phyloP scores from a whole-genome alignment of 1,140 invertebrate species.

The Carposina sasakii region DNA sequence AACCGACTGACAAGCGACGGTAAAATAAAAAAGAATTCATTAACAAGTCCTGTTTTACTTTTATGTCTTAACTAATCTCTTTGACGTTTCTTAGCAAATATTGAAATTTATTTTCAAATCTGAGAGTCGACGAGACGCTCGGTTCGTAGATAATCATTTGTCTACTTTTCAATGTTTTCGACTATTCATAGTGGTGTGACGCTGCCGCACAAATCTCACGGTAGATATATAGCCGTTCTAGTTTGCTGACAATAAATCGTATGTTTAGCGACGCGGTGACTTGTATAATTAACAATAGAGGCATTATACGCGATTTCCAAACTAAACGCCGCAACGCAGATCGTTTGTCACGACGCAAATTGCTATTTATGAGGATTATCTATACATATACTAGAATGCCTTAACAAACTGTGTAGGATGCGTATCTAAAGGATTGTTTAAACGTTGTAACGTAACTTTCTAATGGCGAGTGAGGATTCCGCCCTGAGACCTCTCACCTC shows the following conservation, averaged over 20 bases:
- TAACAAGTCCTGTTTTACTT: no score
- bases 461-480: conserved; percentile 10
- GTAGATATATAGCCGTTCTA: conserved; percentile 52
- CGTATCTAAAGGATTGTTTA: background rate
- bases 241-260: conserved; percentile 66
- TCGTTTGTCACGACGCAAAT: conserved; percentile 65
- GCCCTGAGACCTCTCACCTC: conserved; percentile 17
- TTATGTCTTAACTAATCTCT: no score
- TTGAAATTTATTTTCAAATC: no score
- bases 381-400: conserved; percentile 17
- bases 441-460: background rate
- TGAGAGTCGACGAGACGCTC: no score
- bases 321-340: conserved; percentile 45
- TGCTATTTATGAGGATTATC: conserved; percentile 68
- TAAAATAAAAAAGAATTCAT: conserved; percentile 42
- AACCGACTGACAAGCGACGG: conserved; percentile 31
- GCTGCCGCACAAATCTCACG: conserved; percentile 49
- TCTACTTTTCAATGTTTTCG: conserved; percentile 47
- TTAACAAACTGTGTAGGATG: background rate
- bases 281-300: conserved; percentile 66
- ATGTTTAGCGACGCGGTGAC: conserved; percentile 60
- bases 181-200: conserved; percentile 33
- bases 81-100: no score
- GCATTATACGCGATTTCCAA: conserved; percentile 66
- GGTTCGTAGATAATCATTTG: conserved; percentile 29